phyloP scores from a whole-genome alignment of 2,888 invertebrate species.

The Drosophila heteroneura region DNA sequence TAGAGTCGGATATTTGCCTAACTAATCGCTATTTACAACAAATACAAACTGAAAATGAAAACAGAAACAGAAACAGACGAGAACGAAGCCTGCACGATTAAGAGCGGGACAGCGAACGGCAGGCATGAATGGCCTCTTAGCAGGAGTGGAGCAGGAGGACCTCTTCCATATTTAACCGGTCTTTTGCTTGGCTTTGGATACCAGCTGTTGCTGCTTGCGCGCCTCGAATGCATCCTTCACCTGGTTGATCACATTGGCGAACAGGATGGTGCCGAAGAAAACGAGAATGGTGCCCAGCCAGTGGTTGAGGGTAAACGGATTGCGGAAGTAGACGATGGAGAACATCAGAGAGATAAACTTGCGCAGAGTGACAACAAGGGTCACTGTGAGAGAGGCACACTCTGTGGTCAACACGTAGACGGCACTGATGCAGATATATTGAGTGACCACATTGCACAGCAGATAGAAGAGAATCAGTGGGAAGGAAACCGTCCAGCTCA shows the following conservation, averaged over 20 bases:
- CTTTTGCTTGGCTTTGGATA: slow-evolving; percentile 24
- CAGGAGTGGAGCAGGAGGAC: neutral
- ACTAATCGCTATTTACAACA: slow-evolving; percentile 47
- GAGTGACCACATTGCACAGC: slow-evolving; percentile 93
- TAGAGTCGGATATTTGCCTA: slow-evolving; percentile 12
- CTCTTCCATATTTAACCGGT: slow-evolving; percentile 25
- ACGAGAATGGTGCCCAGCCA: slow-evolving; percentile 96
- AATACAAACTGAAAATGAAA: slow-evolving; percentile 3
- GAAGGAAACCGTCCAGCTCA: slow-evolving; percentile 85
- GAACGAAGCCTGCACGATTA: slow-evolving; percentile 1
- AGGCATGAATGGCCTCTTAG: slow-evolving; percentile 7
- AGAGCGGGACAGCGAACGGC: slow-evolving; percentile 34
- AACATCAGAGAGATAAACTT: slow-evolving; percentile 98
- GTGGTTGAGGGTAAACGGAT: slow-evolving; percentile 96
- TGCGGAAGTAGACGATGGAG: slow-evolving; percentile 96
- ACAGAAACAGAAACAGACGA: neutral
- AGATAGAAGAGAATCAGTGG: slow-evolving; percentile 93
- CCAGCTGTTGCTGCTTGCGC: slow-evolving; percentile 28
- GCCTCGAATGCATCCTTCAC: slow-evolving; percentile 56
- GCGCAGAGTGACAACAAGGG: slow-evolving; percentile 96
- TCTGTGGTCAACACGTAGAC: slow-evolving; percentile 98
- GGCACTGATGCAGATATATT: slow-evolving; percentile 97
- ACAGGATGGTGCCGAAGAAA: slow-evolving; percentile 96
- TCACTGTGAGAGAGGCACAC: slow-evolving; percentile 97
- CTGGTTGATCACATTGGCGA: slow-evolving; percentile 91